Percentiles rank a stretch among this genome's conserved stretches.
phyloP scores from a whole-genome alignment of 2,797 vertebrate species.

The Sphaeramia orbicularis region DNA sequence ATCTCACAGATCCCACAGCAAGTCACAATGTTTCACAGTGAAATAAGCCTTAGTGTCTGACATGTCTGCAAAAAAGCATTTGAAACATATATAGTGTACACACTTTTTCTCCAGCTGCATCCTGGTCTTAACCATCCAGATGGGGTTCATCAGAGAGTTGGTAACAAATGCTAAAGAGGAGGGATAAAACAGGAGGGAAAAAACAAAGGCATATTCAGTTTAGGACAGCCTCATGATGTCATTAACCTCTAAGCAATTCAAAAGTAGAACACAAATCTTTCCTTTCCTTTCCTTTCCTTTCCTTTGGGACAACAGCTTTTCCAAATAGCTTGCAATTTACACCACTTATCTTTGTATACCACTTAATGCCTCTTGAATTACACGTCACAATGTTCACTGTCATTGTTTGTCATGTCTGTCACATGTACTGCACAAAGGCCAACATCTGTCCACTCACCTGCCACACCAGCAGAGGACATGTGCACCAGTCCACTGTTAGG shows the following conservation, averaged over 20 bases:
- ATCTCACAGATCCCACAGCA: constrained; percentile 1
- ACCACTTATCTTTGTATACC: too few species aligned
- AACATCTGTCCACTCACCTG: constrained; percentile 85
- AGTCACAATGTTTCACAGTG: constrained; percentile 17
- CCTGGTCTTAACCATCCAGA: constrained; percentile 99
- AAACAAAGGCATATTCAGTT: constrained; percentile 6
- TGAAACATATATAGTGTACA: constrained; percentile 49
- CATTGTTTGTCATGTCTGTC: neutral
- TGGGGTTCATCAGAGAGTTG: constrained; percentile 97
- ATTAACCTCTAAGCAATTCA: neutral
- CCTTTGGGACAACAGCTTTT: too few species aligned
- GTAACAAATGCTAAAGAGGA: constrained; percentile 92
- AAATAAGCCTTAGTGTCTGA: neutral
- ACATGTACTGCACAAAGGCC: neutral
- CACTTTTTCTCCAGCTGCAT: constrained; percentile 98
- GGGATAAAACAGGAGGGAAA: neutral
- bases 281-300: too few species aligned
- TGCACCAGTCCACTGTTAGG: constrained; percentile 95
- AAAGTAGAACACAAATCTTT: too few species aligned
- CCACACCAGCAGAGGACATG: constrained; percentile 93
- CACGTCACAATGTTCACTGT: neutral
- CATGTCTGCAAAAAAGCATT: neutral
- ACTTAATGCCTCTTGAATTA: neutral
- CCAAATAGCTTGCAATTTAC: too few species aligned
- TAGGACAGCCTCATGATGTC: neutral